Base-by-base conservation (phyloP, 2,888 invertebrate genomes). In the Luperina nickerlii region DNA sequence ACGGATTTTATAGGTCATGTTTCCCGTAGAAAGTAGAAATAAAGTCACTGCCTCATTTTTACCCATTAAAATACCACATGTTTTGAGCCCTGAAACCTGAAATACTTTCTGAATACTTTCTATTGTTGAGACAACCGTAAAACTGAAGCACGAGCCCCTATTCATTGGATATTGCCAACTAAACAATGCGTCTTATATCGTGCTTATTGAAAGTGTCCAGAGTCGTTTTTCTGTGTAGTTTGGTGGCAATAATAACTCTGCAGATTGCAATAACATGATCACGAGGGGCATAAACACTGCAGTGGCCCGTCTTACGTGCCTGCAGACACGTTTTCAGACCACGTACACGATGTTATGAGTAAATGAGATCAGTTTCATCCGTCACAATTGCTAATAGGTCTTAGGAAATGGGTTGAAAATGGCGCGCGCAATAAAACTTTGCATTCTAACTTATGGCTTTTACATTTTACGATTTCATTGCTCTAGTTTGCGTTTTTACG, bases 281-380 rank as follows among this genome's bases (percentile, higher is more conserved):
- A 86, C 79, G 79, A 78, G 79, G 78, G 81, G 78, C 87, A 89
- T 90, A 91, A 89, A 92, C 89, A 86, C 57, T 72, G 79, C 83
- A 78, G 76, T 85, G 81, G 68, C 72, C 78, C 85, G 85, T 80
- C 85, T 88, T 91, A 92, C 92, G 92, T 92, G 92, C 87, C 75
- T 79, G 63, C 15, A 62, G 70, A 74, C 92, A 92, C 90, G 92
- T 92, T 79, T 88, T 84, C 81, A 89, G 80, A 38, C 68, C 82
- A 85, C 81, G 87, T 88, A 82, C 60, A 63, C 71, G 63, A 60
- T 85, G 85, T 81, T 82, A 68, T 79, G 65, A 85, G 69, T 77
- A 67, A 69, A 45, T 72, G 68, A 85, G 82, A 88, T 79, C 74
- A 68, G 77, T 79, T 74, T 76, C 68, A 67, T 54, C 73, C 18